Evolutionary conservation across 2,888 invertebrate species (phyloP).

Genomic region (Blera fallax): DNA sequence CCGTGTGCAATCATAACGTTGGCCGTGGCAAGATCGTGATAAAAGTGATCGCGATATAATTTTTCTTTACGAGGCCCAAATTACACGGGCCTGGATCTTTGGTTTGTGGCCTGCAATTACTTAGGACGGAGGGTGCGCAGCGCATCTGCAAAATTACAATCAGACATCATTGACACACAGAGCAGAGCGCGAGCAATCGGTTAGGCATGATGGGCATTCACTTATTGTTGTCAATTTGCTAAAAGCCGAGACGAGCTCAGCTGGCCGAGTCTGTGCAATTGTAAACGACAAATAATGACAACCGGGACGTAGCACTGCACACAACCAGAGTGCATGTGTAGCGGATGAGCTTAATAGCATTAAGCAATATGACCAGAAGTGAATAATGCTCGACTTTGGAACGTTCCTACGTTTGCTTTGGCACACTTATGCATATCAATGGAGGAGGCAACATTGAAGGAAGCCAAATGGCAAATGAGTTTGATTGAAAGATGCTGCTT

Average conservation of each 20-base stretch:
- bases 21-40: constrained; percentile 79
- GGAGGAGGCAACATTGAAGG: constrained; percentile 52
- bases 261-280: not conserved
- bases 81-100: constrained; percentile 20
- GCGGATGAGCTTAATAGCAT: constrained; percentile 72
- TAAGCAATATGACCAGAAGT: constrained; percentile 59
- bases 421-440: constrained; percentile 69
- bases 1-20: constrained; percentile 76
- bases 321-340: constrained; percentile 39
- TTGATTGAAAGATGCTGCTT: constrained; percentile 66
- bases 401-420: constrained; percentile 39
- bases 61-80: constrained; percentile 75
- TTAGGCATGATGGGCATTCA: constrained; percentile 60
- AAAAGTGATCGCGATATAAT: constrained; percentile 82
- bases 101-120: constrained; percentile 50
- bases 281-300: constrained; percentile 49
- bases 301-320: not conserved
- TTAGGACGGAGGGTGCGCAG: constrained; percentile 23
- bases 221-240: constrained; percentile 71
- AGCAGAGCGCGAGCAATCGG: not conserved
- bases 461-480: constrained; percentile 69
- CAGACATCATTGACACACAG: constrained; percentile 61
- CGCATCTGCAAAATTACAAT: constrained; percentile 40
- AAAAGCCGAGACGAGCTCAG: not conserved
- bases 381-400: constrained; percentile 65